These are phyloP conservation scores for Heliconius melpomene DNA, from an alignment of 1,140 invertebrate species.

Conservation along the genomic window DNA sequence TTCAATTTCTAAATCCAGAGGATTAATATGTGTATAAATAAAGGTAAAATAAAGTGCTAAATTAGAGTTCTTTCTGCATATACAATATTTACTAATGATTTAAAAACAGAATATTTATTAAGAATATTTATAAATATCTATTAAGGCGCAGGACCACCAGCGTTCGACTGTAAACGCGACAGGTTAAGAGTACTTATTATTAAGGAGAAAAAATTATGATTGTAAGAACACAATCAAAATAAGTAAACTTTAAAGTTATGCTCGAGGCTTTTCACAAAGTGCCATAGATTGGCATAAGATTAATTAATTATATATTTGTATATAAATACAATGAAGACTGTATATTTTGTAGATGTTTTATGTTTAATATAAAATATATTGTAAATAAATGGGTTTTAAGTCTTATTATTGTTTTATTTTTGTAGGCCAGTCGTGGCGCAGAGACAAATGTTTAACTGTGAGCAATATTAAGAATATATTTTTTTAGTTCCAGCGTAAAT, in stretches of 20 bases:
- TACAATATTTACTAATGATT: too few species aligned
- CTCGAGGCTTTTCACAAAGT: constrained; percentile 40
- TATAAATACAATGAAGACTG: constrained; percentile 67
- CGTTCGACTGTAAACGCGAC: too few species aligned
- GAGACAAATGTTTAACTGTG: background rate
- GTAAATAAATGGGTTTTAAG: constrained; percentile 9
- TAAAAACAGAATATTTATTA: too few species aligned
- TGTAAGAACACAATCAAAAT: background rate
- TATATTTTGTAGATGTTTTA: constrained; percentile 68
- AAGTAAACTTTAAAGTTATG: background rate
- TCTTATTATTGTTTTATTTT: background rate
- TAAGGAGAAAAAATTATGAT: background rate
- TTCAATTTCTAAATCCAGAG: too few species aligned
- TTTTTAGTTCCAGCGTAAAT: too few species aligned
- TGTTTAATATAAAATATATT: constrained; percentile 19
- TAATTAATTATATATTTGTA: constrained; percentile 46
- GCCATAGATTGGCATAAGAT: constrained; percentile 33
- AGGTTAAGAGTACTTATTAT: too few species aligned
- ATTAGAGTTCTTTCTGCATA: too few species aligned
- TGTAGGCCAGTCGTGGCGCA: too few species aligned
- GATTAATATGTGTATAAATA: too few species aligned
- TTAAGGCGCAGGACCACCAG: too few species aligned
- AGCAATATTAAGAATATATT: background rate
- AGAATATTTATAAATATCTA: too few species aligned
- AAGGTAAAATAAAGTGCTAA: too few species aligned